A percentile compares a stretch with the other conserved stretches of the same genome.
Evolutionary conservation across 2,797 vertebrate species (phyloP).

Genomic region (Crocodylus rhombifer): DNA sequence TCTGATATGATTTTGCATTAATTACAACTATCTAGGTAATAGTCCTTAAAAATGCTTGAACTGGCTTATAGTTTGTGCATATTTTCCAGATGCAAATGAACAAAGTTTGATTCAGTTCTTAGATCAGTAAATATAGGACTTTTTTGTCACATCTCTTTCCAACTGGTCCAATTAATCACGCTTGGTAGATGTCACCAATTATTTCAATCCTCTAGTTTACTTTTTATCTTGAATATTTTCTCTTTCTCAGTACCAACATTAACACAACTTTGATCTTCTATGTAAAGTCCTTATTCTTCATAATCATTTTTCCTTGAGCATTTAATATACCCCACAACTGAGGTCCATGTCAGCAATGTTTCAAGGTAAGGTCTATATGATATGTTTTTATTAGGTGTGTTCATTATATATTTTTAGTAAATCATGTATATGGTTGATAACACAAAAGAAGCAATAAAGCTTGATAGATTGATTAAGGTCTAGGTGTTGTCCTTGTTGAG

Average conservation of each 20-base stretch:
- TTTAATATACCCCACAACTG: not conserved
- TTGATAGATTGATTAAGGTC: not conserved
- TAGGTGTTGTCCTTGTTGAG: not conserved
- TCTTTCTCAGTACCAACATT: not conserved
- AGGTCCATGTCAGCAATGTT: not conserved
- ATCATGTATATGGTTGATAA: not conserved
- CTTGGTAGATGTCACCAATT: not conserved
- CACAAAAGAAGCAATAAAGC: not conserved
- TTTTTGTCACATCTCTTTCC: not conserved
- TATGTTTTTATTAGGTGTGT: not conserved
- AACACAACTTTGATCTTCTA: not conserved
- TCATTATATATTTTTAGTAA: conserved; percentile 4
- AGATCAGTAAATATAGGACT: not conserved
- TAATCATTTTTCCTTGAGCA: not conserved
- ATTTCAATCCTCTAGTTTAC: not conserved
- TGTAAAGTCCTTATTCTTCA: not conserved
- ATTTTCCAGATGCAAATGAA: not conserved
- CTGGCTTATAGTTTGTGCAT: not conserved
- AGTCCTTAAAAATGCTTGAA: not conserved
- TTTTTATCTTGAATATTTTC: not conserved
- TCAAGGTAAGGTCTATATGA: not conserved
- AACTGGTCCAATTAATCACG: not conserved
- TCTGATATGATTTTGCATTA: not conserved
- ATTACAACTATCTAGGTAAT: not conserved
- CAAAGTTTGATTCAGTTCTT: too few relatives aligned